Base-by-base conservation (phyloP, 2,113 vertebrate species). In the Caretta caretta region DNA sequence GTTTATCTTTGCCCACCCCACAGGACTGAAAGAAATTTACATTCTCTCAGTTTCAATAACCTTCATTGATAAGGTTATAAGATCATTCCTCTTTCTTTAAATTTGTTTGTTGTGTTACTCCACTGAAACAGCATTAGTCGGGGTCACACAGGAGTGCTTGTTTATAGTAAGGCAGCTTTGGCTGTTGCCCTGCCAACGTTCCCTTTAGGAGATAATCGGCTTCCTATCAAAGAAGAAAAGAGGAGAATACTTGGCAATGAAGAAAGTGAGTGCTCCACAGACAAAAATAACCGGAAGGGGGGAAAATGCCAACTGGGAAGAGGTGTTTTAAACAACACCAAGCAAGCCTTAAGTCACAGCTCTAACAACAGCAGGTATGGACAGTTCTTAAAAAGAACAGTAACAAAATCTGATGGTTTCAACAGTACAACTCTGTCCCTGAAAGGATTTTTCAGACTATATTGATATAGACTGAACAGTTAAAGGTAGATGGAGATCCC, bases 131-230 rank as follows among this genome's bases (percentile, higher is more conserved):
- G 31, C 46, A 90, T 87, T 79, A 42, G 5, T 83, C 35, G 2
- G 46, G 38, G 46, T 84, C 29, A 92, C 65, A 93, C 87, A 94
- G 31, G 10, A 29, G 56, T 91, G 81, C 19, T 57, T 83, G 81
- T 93, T 95, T 85, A 50, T 79, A 76, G 13, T 89, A 82, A 69
- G 3, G 5, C 29, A 95, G 8, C 10, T 89, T 59, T 59, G 95
- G 46, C 24, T 78, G 75, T 27, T 48, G 24, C 75, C 38, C 69
- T 93, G 81, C 31, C 12, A 92, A 46, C 83, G 90, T 96, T 89
- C 10, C 16, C 13, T 88, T 94, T 90, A 93, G 38, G 50, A 94
- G 84, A 90, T 87, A 56, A 95, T 80, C 88, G 93, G n/a, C 10
- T 1, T 90, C 2, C n/a, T 14, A 7, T 79, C 50, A 80, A 25